Evolutionary conservation across 2,113 vertebrate genomes (phyloP), one percentile per base, ranked within the genome.

Genomic region (Perca fluviatilis): DNA sequence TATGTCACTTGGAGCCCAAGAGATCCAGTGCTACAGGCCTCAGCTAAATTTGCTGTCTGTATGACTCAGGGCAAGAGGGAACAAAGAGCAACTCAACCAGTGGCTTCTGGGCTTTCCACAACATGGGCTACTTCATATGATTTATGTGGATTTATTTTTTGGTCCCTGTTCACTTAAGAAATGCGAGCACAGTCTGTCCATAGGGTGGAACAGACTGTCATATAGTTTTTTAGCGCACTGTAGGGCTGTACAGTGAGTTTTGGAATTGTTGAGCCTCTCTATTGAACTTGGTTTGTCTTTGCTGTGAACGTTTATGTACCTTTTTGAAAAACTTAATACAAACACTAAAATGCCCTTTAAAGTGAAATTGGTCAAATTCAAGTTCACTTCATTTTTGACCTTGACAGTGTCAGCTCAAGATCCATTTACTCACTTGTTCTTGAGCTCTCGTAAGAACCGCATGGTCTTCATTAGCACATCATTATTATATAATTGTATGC

Each of bases 141-240:
- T 93, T 93, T 93, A 93, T 94, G 92, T 84, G 84, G 77, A 83
- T 87, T 89, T 88, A 77, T 51, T n/a, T 43, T 27, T 53, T 36
- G 86, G 73, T 92, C 83, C 82, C 30, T 6, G 51, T 84, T 85
- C 60, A 8, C 58, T 61, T 65, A 63, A 79, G 62, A 78, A 87
- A 87, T 89, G 60, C n/a, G 21, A 72, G 82, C 72, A 61, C 77
- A 79, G 56, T 67, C 64, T 54, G 82, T 84, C 74, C 76, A 58
- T 23, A 62, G 79, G 81, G 74, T 76, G 78, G 82, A 89, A 86
- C 76, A 79, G 40, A 46, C 46, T 88, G 83, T 77, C 75, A 76
- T 50, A 54, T 57, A 54, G 63, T 74, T 62, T 76, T 79, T 43
- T 73, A 67, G 4, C 58, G 15, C 33, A 65, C 60, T 61, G 47